Evolutionary conservation across 2,888 invertebrate genomes (phyloP).

Genomic region (Megastigmus dorsalis): DNA sequence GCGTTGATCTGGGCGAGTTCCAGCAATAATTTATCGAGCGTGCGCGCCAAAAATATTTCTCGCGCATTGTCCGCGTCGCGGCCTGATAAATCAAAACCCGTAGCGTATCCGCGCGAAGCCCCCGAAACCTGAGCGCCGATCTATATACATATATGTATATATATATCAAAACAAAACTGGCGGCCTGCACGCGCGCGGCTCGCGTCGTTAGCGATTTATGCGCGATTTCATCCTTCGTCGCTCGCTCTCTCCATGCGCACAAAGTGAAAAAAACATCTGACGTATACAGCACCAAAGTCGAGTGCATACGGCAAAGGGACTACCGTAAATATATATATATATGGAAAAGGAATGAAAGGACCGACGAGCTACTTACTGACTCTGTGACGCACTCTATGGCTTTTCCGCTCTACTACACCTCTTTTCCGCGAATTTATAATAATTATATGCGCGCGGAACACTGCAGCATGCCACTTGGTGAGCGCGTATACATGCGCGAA

Average conservation of each 20-base stretch:
- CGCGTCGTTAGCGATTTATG: slow-evolving; percentile 69
- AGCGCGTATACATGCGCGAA: too few relatives aligned
- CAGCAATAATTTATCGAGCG: slow-evolving; percentile 67
- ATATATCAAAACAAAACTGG: slow-evolving; percentile 65
- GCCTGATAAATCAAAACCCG: slow-evolving; percentile 69
- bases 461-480: too few relatives aligned
- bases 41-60: slow-evolving; percentile 70
- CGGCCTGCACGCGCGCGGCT: slow-evolving; percentile 26
- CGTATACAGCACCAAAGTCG: too few relatives aligned
- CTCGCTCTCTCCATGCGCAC: neutral
- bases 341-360: too few relatives aligned
- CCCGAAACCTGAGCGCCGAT: slow-evolving; percentile 50
- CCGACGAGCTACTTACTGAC: too few relatives aligned
- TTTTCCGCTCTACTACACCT: too few relatives aligned
- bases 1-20: slow-evolving; percentile 31
- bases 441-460: too few relatives aligned
- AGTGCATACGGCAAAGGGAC: too few relatives aligned
- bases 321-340: too few relatives aligned
- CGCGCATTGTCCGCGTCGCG: slow-evolving; percentile 70
- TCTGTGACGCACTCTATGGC: too few relatives aligned
- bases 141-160: too few relatives aligned
- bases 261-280: slow-evolving; percentile 9
- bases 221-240: slow-evolving; percentile 60
- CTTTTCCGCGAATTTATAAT: too few relatives aligned
- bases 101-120: neutral